Evolutionary conservation across 2,113 vertebrate genomes (phyloP).

Genomic region (Cryptomyrus ogoouensis): DNA sequence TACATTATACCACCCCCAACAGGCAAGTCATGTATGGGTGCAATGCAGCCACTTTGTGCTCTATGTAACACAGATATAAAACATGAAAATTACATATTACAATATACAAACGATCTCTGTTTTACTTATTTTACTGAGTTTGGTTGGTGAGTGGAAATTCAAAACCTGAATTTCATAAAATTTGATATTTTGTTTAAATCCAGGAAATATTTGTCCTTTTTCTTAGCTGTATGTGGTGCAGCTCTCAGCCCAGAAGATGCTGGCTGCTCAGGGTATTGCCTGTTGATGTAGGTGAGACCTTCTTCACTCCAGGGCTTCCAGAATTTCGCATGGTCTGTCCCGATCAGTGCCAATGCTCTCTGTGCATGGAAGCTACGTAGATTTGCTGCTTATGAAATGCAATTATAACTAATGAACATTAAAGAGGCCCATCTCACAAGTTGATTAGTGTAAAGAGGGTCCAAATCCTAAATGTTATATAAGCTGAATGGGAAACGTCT

Average conservation of each 20-base stretch:
- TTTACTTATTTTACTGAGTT: neutral
- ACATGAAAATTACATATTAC: neutral
- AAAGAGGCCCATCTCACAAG: slow-evolving; percentile 66
- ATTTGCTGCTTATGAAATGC: slow-evolving; percentile 53
- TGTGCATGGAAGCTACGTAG: slow-evolving; percentile 31
- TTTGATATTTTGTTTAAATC: neutral
- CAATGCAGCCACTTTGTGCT: neutral
- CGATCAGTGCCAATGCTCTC: slow-evolving; percentile 18
- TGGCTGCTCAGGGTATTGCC: neutral
- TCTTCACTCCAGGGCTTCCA: neutral
- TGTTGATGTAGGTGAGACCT: neutral
- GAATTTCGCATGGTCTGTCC: neutral
- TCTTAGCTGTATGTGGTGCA: neutral
- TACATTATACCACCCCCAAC: neutral
- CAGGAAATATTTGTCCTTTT: neutral
- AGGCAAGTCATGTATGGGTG: neutral
- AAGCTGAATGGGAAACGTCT: slow-evolving; percentile 54
- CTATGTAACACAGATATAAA: neutral
- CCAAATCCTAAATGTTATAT: slow-evolving; percentile 65
- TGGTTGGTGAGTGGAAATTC: neutral
- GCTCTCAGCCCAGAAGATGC: neutral
- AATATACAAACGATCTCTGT: neutral
- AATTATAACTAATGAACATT: slow-evolving; percentile 74
- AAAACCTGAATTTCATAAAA: neutral
- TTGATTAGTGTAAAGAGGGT: slow-evolving; percentile 66